A percentile compares a stretch with the other conserved stretches of the same genome.
Conservation (phyloP, 2,888 invertebrate genomes). For the Brachypalpus laphriformis region DNA sequence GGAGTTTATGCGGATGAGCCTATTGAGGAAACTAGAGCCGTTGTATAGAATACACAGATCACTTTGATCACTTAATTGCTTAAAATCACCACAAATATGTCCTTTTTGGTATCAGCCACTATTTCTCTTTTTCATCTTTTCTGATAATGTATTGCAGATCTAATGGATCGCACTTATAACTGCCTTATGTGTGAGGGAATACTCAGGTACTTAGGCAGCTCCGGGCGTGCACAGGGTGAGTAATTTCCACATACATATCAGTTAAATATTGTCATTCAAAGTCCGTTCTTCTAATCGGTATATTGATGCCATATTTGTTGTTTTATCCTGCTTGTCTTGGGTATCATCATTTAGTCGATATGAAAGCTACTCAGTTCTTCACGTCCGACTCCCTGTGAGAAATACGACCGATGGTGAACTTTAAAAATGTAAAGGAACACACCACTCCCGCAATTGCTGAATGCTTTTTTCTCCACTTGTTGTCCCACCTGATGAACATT, state of each 20-base stretch:
- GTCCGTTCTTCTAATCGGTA: background rate
- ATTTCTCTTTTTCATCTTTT: conserved; percentile 21
- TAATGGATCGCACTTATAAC: conserved; percentile 49
- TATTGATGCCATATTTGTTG: background rate
- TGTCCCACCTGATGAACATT: conserved; percentile 11
- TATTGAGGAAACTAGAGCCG: no score
- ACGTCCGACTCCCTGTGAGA: background rate
- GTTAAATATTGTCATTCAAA: background rate
- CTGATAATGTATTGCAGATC: conserved; percentile 52
- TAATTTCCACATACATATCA: conserved; percentile 40
- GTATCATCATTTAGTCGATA: background rate
- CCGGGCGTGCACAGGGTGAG: conserved; percentile 52
- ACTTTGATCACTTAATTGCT: no score
- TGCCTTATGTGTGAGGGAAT: conserved; percentile 51
- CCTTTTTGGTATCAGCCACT: conserved; percentile 13
- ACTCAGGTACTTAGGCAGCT: conserved; percentile 30
- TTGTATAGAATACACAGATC: no score
- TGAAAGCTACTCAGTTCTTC: no score
- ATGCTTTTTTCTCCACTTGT: conserved; percentile 14
- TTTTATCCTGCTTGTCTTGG: background rate
- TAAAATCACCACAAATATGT: no score
- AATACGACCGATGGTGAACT: background rate
- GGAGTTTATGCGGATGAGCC: no score
- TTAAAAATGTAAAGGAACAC: background rate
- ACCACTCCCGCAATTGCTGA: background rate